These are phyloP conservation scores for Notiomystis cincta DNA, from an alignment of 2,113 vertebrate genomes.

Conservation along the genomic window DNA sequence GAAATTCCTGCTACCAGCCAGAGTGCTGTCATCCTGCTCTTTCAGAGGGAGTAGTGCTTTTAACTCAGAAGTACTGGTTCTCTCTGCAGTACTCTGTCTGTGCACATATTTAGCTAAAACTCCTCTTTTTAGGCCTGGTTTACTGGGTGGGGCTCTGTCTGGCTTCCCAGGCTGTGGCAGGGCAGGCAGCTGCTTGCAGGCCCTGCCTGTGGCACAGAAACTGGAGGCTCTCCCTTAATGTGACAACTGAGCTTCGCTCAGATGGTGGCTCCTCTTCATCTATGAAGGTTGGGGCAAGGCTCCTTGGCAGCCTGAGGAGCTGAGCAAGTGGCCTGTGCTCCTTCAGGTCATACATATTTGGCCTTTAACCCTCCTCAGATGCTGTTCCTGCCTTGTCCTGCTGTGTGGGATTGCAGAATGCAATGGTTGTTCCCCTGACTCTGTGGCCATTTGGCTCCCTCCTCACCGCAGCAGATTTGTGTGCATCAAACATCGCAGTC, in stretches of 20 bases:
- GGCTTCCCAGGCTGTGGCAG: background rate
- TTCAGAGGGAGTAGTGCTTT: background rate
- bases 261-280: constrained; percentile 47
- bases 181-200: constrained; percentile 22
- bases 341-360: constrained; percentile 30
- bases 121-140: background rate
- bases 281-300: background rate
- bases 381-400: rapidly evolving
- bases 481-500: background rate
- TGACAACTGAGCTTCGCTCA: constrained; percentile 47
- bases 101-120: background rate
- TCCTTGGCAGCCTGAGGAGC: background rate
- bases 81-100: background rate
- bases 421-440: background rate
- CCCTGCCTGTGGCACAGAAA: background rate
- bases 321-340: background rate
- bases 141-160: background rate
- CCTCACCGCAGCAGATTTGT: background rate
- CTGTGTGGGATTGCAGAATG: background rate
- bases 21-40: rapidly evolving
- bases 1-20: background rate
- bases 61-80: background rate
- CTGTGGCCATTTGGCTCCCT: background rate
- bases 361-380: constrained; percentile 27
- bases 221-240: background rate